These are phyloP conservation scores for Chironomus riparius DNA, from an alignment of 2,888 invertebrate genomes.

Conservation along the genomic window DNA sequence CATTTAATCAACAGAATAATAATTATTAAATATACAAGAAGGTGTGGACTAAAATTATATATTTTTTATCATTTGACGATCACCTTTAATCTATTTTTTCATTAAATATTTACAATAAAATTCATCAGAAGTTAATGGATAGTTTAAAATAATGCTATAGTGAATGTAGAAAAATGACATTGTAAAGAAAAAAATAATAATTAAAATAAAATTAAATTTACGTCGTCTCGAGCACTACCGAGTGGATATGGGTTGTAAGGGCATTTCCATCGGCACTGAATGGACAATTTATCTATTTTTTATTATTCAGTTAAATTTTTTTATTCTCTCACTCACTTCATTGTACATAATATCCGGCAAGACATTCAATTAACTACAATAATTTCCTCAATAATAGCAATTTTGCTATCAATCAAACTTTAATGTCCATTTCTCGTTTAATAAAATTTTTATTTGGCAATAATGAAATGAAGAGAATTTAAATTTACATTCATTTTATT, in stretches of 20 bases:
- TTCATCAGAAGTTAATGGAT: too few relatives aligned
- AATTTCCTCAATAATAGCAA: conserved; percentile 27
- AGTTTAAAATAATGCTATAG: too few relatives aligned
- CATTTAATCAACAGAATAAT: too few relatives aligned
- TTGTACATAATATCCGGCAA: conserved; percentile 25
- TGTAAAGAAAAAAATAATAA: background rate
- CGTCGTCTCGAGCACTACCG: too few relatives aligned
- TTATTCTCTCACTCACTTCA: background rate
- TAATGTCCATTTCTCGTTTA: conserved; percentile 11
- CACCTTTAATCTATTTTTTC: background rate
- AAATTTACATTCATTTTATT: too few relatives aligned
- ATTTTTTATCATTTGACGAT: background rate
- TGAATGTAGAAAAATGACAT: too few relatives aligned
- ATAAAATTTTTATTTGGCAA: background rate
- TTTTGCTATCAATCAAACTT: conserved; percentile 27
- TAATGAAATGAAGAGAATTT: too few relatives aligned
- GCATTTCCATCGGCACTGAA: background rate
- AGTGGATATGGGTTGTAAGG: background rate
- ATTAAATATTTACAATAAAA: background rate
- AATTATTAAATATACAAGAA: background rate
- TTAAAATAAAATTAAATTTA: conserved; percentile 24
- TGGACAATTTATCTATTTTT: conserved; percentile 4
- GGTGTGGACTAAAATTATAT: background rate
- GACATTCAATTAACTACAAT: conserved; percentile 26
- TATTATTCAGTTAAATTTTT: background rate